phyloP scores from a whole-genome alignment of 1,140 invertebrate species.

The Nylanderia fulva region DNA sequence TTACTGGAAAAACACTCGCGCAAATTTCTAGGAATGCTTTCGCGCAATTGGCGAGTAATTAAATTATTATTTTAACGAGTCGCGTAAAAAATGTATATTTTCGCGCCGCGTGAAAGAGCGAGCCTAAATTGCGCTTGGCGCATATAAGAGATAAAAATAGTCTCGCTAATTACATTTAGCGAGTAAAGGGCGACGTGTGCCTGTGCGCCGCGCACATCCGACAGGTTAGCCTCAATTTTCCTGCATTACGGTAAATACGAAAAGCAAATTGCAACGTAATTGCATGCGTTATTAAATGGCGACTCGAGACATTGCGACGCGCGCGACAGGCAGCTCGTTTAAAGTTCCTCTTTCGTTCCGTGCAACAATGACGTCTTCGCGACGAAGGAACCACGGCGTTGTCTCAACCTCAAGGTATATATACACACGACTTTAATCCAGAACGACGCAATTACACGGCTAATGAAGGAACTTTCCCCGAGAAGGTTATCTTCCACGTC shows the following conservation, averaged over 20 bases:
- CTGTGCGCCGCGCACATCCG: slow-evolving; percentile 11
- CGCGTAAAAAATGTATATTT: slow-evolving; percentile 57
- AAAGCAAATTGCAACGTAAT: slow-evolving; percentile 69
- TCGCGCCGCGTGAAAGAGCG: slow-evolving; percentile 35
- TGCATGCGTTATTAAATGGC: slow-evolving; percentile 67
- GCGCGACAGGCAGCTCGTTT: slow-evolving; percentile 54
- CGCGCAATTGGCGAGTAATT: slow-evolving; percentile 35
- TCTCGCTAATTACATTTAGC: slow-evolving; percentile 56
- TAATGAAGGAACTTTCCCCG: slow-evolving; percentile 71
- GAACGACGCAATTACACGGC: slow-evolving; percentile 73
- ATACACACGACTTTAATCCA: slow-evolving; percentile 65
- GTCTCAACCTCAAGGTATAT: slow-evolving; percentile 61
- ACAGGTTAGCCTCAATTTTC: slow-evolving; percentile 62
- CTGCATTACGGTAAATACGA: slow-evolving; percentile 59
- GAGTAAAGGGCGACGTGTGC: slow-evolving; percentile 32
- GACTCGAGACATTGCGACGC: slow-evolving; percentile 25
- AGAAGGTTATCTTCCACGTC: slow-evolving; percentile 68
- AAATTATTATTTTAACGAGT: slow-evolving; percentile 60
- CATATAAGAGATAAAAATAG: slow-evolving; percentile 41
- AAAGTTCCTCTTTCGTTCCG: slow-evolving; percentile 70
- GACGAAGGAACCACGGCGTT: slow-evolving; percentile 43
- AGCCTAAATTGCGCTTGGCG: slow-evolving; percentile 54
- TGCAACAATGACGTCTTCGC: slow-evolving; percentile 36
- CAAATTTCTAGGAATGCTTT: slow-evolving; percentile 27
- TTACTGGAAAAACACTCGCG: not conserved